Conservation (phyloP, 2,888 invertebrate species). For the Diaprepes abbreviatus region DNA sequence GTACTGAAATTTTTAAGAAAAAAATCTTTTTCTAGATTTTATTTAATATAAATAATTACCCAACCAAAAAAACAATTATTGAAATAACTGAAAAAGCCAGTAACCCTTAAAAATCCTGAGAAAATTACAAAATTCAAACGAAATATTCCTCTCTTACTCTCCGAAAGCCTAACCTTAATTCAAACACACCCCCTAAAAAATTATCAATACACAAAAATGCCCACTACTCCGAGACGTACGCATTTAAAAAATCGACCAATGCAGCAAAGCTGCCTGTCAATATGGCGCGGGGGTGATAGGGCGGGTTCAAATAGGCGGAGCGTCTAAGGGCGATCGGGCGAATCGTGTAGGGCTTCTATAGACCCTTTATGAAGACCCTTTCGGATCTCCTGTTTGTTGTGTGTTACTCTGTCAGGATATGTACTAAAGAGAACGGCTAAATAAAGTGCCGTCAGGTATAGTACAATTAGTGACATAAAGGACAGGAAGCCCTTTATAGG, state of each 20-base stretch:
- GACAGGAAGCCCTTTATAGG: no score
- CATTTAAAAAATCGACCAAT: slow-evolving; percentile 41
- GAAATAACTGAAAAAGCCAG: no score
- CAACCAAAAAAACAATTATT: no score
- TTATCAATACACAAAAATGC: slow-evolving; percentile 19
- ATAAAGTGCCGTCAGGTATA: neutral
- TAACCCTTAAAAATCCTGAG: no score
- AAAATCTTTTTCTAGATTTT: no score
- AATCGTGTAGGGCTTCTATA: slow-evolving; percentile 30
- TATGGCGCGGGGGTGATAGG: slow-evolving; percentile 44
- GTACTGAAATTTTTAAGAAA: no score
- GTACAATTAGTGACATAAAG: neutral
- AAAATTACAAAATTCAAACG: no score
- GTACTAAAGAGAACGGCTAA: slow-evolving; percentile 5
- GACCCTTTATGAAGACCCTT: slow-evolving; percentile 35
- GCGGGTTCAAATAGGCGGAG: slow-evolving; percentile 35
- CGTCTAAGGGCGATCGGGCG: slow-evolving; percentile 37
- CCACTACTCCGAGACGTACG: slow-evolving; percentile 24
- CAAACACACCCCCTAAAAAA: slow-evolving; percentile 28
- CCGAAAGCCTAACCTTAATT: slow-evolving; percentile 10
- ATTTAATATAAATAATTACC: no score
- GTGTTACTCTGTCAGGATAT: neutral
- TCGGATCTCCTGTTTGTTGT: slow-evolving; percentile 24
- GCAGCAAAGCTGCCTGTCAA: slow-evolving; percentile 30
- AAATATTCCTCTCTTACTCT: slow-evolving; percentile 1